Evolutionary conservation across 2,888 invertebrate species (phyloP).

Genomic region (Melieria omissa): DNA sequence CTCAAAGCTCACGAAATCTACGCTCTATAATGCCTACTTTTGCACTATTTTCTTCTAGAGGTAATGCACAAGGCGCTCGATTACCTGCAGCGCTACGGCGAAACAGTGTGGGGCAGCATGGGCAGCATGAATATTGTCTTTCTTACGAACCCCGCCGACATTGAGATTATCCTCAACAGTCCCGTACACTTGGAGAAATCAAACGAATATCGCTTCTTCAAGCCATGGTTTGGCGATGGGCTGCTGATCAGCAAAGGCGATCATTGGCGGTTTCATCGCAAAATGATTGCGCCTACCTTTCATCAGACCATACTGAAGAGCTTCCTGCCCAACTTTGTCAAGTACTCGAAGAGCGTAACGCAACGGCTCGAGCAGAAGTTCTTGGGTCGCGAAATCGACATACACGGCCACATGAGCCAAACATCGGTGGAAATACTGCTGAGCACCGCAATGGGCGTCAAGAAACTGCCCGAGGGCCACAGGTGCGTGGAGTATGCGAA

Average conservation of each 20-base stretch:
- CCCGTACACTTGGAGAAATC: slow-evolving; percentile 81
- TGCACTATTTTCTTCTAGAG: slow-evolving; percentile 37
- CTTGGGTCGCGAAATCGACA: slow-evolving; percentile 76
- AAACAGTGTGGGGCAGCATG: slow-evolving; percentile 81
- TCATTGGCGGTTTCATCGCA: slow-evolving; percentile 84
- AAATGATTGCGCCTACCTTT: slow-evolving; percentile 86
- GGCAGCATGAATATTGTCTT: slow-evolving; percentile 77
- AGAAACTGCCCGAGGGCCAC: slow-evolving; percentile 76
- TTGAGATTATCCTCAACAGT: slow-evolving; percentile 79
- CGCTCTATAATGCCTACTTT: neutral
- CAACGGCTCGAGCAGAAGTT: slow-evolving; percentile 72
- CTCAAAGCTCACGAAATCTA: too few relatives aligned
- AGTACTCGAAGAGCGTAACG: slow-evolving; percentile 77
- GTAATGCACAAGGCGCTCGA: slow-evolving; percentile 51
- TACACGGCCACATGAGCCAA: slow-evolving; percentile 82
- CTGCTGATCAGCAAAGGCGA: slow-evolving; percentile 80
- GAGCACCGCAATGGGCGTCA: slow-evolving; percentile 87
- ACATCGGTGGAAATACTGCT: slow-evolving; percentile 82
- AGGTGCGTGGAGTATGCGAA: slow-evolving; percentile 82
- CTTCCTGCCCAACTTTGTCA: slow-evolving; percentile 80
- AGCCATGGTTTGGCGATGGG: slow-evolving; percentile 86
- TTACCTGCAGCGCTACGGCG: slow-evolving; percentile 67
- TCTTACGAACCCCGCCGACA: slow-evolving; percentile 76
- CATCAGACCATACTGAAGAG: slow-evolving; percentile 85
- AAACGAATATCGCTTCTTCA: slow-evolving; percentile 79